phyloP scores from a whole-genome alignment of 2,113 vertebrate species.

The Carlito syrichta region DNA sequence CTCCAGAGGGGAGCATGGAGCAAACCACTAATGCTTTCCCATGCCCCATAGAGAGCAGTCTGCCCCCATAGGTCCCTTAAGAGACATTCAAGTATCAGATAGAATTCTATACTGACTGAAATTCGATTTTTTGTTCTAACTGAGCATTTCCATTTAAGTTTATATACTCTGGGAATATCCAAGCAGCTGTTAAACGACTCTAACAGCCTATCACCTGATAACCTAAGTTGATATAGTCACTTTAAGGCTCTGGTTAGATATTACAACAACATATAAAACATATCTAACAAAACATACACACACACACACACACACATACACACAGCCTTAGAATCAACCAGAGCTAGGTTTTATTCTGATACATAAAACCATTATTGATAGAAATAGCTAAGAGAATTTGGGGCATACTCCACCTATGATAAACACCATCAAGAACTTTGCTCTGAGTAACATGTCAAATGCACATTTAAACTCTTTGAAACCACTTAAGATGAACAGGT shows the following conservation, averaged over 20 bases:
- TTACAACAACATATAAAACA: neutral
- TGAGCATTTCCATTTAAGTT: neutral
- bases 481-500: neutral
- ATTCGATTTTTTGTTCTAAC: neutral
- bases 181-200: neutral
- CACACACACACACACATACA: neutral
- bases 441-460: slow-evolving; percentile 46
- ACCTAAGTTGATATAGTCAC: neutral
- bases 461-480: slow-evolving; percentile 14
- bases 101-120: slow-evolving; percentile 17
- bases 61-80: neutral
- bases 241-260: slow-evolving; percentile 35
- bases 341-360: slow-evolving; percentile 5
- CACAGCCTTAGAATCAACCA: neutral
- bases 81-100: neutral
- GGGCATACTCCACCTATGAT: neutral
- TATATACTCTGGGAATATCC: neutral
- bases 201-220: neutral
- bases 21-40: neutral
- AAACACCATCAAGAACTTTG: slow-evolving; percentile 45
- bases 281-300: neutral
- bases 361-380: neutral
- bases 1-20: neutral
- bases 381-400: neutral
- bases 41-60: neutral